Evolutionary conservation across 1,140 invertebrate species (phyloP), one percentile per base, ranked within the genome.

Genomic region (Pentalonia nigronervosa): DNA sequence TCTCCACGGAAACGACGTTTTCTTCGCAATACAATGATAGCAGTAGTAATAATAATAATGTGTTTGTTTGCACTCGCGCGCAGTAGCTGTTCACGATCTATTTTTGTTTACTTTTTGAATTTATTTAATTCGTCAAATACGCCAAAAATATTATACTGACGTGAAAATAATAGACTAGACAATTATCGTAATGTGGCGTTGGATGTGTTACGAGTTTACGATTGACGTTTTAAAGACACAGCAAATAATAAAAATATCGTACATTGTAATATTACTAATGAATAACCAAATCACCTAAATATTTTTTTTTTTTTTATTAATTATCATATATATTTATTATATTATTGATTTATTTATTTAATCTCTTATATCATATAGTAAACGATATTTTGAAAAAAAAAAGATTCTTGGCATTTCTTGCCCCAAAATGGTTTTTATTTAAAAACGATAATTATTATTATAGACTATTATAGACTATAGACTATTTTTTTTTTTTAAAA

Each of bases 81-180:
- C 20, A 53, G 23, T 53, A 36, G 76, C n/a, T 20, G 34, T 83
- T 83, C 36, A 83, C 34, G 76, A 36, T 83, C 23, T 36, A 36
- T 83, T 83, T 83, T 83, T 83, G 76, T 83, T 83, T 83, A 36
- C 34, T 36, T 83, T 34, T 83, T 83, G 34, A 83, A 83, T 83
- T 36, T 23, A 83, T 83, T 83, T 36, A 83, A 83, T 36, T 83
- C 34, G 76, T 36, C 34, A 36, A 36, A 21, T 83, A 76, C n/a
- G n/a, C 17, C 30, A n/a, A 34, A 76, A 76, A 76, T 76, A 76
- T n/a, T n/a, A 76, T 17, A 76, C 30, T 1, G 60, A n/a, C 14
- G 30, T 7, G n/a, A 4, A 17, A 76, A 76, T 67, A 76, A n/a
- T n/a, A 20, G 30, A 7, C 30, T 1, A 76, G 14, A 67, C 60